Percentiles rank a stretch among this genome's conserved stretches.
phyloP scores from a whole-genome alignment of 2,888 invertebrate species.

The Neuroscelio doddi region DNA sequence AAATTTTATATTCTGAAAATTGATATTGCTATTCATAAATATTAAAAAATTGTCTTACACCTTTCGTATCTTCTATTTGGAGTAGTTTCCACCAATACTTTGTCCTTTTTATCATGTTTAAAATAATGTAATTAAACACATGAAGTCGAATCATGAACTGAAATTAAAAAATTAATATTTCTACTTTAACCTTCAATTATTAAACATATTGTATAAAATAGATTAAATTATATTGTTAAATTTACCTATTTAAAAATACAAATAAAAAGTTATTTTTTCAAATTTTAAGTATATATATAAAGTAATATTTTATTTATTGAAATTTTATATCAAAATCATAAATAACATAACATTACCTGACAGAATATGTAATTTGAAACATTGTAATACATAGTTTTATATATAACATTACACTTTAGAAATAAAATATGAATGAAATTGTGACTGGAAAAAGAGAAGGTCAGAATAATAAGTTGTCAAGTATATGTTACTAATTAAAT shows the following conservation, averaged over 20 bases:
- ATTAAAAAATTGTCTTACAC: slow-evolving; percentile 56
- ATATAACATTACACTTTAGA: slow-evolving; percentile 39
- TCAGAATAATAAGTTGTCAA: slow-evolving; percentile 39
- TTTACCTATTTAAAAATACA: no score
- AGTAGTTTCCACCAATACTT: slow-evolving; percentile 65
- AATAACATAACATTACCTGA: slow-evolving; percentile 26
- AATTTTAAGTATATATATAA: no score
- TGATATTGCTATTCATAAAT: no score
- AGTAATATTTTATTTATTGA: no score
- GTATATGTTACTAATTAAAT: slow-evolving; percentile 35
- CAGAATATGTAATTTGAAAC: slow-evolving; percentile 34
- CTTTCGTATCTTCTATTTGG: slow-evolving; percentile 57
- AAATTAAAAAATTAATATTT: slow-evolving; percentile 6
- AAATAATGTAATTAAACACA: background rate
- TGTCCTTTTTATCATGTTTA: slow-evolving; percentile 56
- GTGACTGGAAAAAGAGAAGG: slow-evolving; percentile 42
- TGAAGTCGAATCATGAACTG: slow-evolving; percentile 20
- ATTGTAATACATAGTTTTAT: slow-evolving; percentile 32
- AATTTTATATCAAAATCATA: no score
- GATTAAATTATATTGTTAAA: no score
- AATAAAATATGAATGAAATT: slow-evolving; percentile 45
- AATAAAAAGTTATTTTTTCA: no score
- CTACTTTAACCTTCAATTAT: no score
- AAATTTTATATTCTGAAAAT: no score
- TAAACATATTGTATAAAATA: no score